Percentiles rank a stretch among this genome's conserved stretches.
Conservation (phyloP, 2,797 vertebrate species). For the Cheirogaleus major region DNA sequence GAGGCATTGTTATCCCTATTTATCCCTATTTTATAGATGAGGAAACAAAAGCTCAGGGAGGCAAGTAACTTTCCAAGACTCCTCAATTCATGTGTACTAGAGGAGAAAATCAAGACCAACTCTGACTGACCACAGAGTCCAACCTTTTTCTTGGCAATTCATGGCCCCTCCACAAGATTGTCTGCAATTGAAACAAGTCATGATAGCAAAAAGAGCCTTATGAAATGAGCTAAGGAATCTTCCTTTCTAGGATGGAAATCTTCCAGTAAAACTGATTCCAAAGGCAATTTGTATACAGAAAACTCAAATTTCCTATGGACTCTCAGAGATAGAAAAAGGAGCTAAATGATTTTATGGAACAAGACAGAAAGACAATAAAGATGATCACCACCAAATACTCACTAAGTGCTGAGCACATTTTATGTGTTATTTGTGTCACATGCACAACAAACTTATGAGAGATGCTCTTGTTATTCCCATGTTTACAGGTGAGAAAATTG, state of each 20-base stretch:
- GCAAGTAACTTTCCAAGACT: neutral
- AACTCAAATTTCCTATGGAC: neutral
- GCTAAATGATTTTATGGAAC: neutral
- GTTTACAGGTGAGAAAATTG: neutral
- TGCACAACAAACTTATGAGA: neutral
- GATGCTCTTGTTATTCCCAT: neutral
- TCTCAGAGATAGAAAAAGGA: neutral
- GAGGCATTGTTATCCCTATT: neutral
- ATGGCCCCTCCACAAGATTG: neutral
- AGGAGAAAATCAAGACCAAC: neutral
- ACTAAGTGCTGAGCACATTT: neutral
- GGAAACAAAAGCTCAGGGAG: neutral
- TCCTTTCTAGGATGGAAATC: neutral
- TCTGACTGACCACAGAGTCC: neutral
- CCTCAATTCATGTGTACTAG: neutral
- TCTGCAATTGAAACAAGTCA: neutral
- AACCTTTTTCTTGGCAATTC: neutral
- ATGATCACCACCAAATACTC: neutral
- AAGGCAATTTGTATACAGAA: neutral
- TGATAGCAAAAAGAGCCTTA: neutral
- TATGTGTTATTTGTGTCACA: neutral
- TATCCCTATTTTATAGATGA: neutral
- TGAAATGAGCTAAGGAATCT: neutral
- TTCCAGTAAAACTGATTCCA: neutral
- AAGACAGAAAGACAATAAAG: neutral